These are phyloP conservation scores for Phoebastria nigripes DNA, from an alignment of 2,797 vertebrate genomes.

Conservation along the genomic window DNA sequence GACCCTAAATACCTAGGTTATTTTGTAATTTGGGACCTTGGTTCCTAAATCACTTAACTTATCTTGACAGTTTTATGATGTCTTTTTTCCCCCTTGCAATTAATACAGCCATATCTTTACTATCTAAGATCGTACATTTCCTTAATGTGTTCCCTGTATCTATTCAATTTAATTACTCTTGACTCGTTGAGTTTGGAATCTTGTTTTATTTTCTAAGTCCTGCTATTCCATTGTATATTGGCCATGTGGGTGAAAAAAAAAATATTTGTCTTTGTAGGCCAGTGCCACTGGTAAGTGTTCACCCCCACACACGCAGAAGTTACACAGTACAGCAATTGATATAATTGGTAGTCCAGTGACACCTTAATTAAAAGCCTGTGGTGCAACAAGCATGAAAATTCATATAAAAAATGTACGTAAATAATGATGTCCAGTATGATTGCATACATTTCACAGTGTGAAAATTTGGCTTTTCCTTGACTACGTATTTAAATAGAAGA, in stretches of 20 bases:
- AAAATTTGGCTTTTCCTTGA: background rate
- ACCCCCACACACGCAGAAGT: background rate
- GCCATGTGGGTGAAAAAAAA: background rate
- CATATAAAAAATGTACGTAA: background rate
- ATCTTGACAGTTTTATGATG: background rate
- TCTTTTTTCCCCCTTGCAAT: background rate
- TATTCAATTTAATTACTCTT: background rate
- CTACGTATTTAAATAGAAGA: background rate
- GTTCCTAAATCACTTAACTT: background rate
- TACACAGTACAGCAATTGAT: rapidly evolving
- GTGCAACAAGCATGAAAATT: background rate
- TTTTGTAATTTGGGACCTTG: background rate
- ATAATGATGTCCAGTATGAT: background rate
- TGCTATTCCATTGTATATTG: background rate
- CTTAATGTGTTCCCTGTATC: background rate
- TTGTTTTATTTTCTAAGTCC: background rate
- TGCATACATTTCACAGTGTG: background rate
- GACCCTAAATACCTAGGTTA: background rate
- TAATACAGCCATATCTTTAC: background rate
- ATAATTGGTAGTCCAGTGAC: background rate
- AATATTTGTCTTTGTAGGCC: background rate
- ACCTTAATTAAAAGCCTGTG: background rate
- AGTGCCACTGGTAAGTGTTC: background rate
- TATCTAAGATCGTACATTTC: background rate
- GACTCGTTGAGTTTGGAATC: background rate